Conservation (phyloP, 2,113 vertebrate species). For the Epinephelus lanceolatus region DNA sequence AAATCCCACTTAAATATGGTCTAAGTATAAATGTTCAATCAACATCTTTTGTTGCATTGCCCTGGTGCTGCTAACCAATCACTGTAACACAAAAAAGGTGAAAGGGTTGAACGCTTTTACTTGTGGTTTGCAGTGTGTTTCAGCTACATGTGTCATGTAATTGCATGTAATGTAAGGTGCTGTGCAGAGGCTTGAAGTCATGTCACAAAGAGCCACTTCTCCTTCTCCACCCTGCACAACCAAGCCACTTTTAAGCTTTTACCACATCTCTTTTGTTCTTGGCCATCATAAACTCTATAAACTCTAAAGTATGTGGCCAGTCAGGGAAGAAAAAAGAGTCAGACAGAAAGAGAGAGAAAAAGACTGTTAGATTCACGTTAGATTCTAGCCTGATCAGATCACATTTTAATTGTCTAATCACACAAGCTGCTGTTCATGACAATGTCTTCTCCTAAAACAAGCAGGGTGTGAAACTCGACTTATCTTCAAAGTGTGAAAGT, state of each 20-base stretch:
- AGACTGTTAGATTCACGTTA: neutral
- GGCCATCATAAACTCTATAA: neutral
- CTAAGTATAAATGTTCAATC: too few relatives aligned
- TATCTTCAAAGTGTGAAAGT: constrained; percentile 12
- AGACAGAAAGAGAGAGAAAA: neutral
- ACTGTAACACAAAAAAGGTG: neutral
- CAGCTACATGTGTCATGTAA: neutral
- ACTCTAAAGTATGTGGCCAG: neutral
- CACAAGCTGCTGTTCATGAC: constrained; percentile 29
- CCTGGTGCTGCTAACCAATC: neutral
- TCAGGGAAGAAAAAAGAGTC: neutral
- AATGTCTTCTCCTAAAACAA: constrained; percentile 19
- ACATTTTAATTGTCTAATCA: constrained; percentile 53
- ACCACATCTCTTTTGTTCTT: neutral
- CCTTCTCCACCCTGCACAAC: neutral
- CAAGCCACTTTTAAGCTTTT: neutral
- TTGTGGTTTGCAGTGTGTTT: neutral
- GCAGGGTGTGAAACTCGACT: constrained; percentile 18
- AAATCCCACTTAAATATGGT: too few relatives aligned
- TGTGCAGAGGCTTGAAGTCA: neutral
- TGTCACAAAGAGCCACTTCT: neutral
- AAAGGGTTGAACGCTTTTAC: too few relatives aligned
- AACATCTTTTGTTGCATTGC: too few relatives aligned
- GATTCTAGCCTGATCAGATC: neutral
- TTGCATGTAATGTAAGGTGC: too few relatives aligned